Conservation (phyloP, 2,797 vertebrate species). For the Tachyglossus aculeatus region DNA sequence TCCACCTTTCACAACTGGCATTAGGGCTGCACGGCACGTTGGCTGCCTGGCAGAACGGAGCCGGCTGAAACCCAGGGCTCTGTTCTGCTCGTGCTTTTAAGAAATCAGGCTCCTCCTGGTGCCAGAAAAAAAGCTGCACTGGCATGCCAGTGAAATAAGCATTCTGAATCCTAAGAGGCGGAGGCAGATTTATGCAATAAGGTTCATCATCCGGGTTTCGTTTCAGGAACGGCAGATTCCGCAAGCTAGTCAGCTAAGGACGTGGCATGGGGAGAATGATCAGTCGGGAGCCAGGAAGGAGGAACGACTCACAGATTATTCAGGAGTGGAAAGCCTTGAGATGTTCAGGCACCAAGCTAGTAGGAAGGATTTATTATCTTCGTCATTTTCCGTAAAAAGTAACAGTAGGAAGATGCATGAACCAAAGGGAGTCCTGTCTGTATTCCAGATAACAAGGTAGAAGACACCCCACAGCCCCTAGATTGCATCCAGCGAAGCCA, state of each 20-base stretch:
- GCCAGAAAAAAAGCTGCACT: slow-evolving; percentile 10
- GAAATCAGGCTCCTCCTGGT: neutral
- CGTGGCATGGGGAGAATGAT: neutral
- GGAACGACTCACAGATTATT: neutral
- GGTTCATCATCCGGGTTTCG: neutral
- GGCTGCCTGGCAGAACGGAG: slow-evolving; percentile 8
- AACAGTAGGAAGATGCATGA: neutral
- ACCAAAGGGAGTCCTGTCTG: neutral
- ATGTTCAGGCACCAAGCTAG: neutral
- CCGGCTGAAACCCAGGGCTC: neutral
- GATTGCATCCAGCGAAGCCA: neutral
- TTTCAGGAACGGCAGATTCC: slow-evolving; percentile 11
- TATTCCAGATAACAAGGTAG: neutral
- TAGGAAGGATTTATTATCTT: neutral
- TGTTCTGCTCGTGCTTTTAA: slow-evolving; percentile 13
- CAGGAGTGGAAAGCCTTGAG: neutral
- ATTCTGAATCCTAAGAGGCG: neutral
- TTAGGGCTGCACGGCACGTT: neutral
- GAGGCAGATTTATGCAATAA: neutral
- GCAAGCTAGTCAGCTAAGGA: neutral
- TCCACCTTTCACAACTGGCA: too few species aligned
- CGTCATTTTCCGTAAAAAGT: too few species aligned
- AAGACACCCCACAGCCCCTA: neutral
- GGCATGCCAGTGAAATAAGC: slow-evolving; percentile 10
- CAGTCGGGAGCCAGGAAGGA: too few species aligned